Conservation (phyloP, 1,140 invertebrate genomes). For the Bathynomus jamesi region DNA sequence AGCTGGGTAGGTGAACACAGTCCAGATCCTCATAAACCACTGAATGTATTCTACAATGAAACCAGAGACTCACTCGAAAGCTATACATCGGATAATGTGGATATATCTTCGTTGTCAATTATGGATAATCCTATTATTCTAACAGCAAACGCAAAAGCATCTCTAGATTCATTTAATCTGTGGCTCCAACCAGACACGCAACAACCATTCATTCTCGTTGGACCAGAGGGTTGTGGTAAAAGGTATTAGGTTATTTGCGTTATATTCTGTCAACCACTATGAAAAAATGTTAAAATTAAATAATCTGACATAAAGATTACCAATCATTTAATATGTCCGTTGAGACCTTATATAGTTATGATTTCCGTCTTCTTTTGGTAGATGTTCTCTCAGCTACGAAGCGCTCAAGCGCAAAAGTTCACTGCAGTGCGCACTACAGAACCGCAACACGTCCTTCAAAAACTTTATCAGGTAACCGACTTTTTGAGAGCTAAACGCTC, state of each 20-base stretch:
- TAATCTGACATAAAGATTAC: no score
- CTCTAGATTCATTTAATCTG: slow-evolving; percentile 48
- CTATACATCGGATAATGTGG: slow-evolving; percentile 43
- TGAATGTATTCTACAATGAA: slow-evolving; percentile 54
- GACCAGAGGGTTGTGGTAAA: slow-evolving; percentile 60
- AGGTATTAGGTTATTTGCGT: no score
- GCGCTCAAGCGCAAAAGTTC: slow-evolving; percentile 59
- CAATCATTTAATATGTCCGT: no score
- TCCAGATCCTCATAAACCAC: slow-evolving; percentile 45
- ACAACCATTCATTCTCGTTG: slow-evolving; percentile 55
- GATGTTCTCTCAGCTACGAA: slow-evolving; percentile 52
- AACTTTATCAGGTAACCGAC: slow-evolving; percentile 51
- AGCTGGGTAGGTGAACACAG: slow-evolving; percentile 36
- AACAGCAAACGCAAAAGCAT: slow-evolving; percentile 50
- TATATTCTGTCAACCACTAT: no score
- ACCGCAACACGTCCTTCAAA: slow-evolving; percentile 62
- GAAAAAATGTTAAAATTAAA: no score
- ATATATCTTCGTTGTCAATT: slow-evolving; percentile 38
- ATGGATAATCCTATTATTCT: slow-evolving; percentile 48
- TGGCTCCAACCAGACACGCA: slow-evolving; percentile 50
- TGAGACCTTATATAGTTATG: not conserved
- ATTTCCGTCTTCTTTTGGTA: slow-evolving; percentile 47
- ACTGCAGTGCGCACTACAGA: slow-evolving; percentile 68
- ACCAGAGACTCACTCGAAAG: slow-evolving; percentile 51
- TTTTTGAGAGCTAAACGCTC: no score